These are phyloP conservation scores for Ypsolopha sequella DNA, from an alignment of 2,888 invertebrate species.

Conservation along the genomic window DNA sequence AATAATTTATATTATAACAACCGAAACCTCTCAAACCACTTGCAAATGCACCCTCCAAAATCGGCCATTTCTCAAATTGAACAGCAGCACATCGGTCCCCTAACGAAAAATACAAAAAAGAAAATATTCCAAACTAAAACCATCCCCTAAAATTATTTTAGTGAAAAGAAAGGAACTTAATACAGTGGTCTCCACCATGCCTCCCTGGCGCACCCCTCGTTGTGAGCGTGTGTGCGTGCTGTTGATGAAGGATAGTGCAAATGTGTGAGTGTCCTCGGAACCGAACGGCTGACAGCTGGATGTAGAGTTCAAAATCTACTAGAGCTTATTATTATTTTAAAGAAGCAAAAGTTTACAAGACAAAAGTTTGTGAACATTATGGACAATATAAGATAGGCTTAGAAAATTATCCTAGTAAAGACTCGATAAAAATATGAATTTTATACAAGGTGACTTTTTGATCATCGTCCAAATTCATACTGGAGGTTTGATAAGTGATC, in stretches of 20 bases:
- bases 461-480: too few relatives aligned
- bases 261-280: slow-evolving; percentile 54
- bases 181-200: slow-evolving; percentile 61
- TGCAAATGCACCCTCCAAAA: slow-evolving; percentile 20
- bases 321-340: neutral
- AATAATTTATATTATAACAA: neutral
- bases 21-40: slow-evolving; percentile 17
- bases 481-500: too few relatives aligned
- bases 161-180: slow-evolving; percentile 72
- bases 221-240: slow-evolving; percentile 21
- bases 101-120: slow-evolving; percentile 35
- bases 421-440: too few relatives aligned
- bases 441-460: too few relatives aligned
- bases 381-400: too few relatives aligned
- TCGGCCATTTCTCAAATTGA: slow-evolving; percentile 61
- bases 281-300: slow-evolving; percentile 45
- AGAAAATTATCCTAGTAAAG: too few relatives aligned
- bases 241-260: slow-evolving; percentile 17
- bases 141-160: slow-evolving; percentile 71
- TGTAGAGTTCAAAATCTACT: slow-evolving; percentile 1
- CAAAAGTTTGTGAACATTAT: too few relatives aligned
- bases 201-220: slow-evolving; percentile 53
- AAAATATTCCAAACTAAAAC: slow-evolving; percentile 64
- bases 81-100: slow-evolving; percentile 33
- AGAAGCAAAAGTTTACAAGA: neutral